These are phyloP conservation scores for Cyanistes caeruleus DNA, from an alignment of 2,113 vertebrate genomes.

Conservation along the genomic window DNA sequence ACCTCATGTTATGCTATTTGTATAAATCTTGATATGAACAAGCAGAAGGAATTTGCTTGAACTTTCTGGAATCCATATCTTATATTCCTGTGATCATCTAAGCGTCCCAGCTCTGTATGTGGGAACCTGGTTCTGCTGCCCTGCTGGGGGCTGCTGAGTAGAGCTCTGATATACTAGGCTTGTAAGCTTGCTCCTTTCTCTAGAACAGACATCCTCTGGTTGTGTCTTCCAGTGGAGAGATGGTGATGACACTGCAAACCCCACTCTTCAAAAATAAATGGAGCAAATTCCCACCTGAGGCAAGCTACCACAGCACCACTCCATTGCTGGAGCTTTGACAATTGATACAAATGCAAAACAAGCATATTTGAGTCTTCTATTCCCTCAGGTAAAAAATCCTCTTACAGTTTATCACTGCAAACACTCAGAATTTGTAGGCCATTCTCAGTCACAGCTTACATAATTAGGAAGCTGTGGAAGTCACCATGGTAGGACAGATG, in stretches of 20 bases:
- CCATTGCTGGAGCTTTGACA: neutral
- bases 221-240: neutral
- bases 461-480: neutral
- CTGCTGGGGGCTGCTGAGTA: neutral
- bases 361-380: neutral
- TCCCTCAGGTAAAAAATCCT: neutral
- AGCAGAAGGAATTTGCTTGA: constrained; percentile 48
- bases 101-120: neutral
- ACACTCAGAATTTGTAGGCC: neutral
- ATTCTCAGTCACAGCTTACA: neutral
- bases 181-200: neutral
- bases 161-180: neutral
- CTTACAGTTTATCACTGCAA: neutral
- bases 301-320: neutral
- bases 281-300: neutral
- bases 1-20: neutral
- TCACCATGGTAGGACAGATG: neutral
- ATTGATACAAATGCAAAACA: neutral
- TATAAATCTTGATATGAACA: constrained; percentile 46
- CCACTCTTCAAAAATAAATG: neutral
- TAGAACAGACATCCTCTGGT: neutral
- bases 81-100: neutral
- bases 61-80: constrained; percentile 42
- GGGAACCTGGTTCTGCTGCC: neutral
- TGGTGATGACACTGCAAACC: neutral